These are phyloP conservation scores for Phortica okadai DNA, from an alignment of 2,888 invertebrate species.

Conservation along the genomic window DNA sequence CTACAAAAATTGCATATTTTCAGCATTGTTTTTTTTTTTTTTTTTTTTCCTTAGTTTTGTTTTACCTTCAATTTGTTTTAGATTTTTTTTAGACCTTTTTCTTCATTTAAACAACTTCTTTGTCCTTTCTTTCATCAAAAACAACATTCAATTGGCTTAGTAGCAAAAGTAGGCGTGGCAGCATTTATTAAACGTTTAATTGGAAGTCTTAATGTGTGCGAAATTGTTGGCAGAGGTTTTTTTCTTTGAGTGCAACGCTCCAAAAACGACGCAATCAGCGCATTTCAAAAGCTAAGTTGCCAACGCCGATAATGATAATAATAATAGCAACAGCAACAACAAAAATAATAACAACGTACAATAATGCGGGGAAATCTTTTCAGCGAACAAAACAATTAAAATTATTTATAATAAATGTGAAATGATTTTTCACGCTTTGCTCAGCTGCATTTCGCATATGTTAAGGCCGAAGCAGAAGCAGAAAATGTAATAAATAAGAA, in stretches of 20 bases:
- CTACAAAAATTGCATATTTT: conserved; percentile 72
- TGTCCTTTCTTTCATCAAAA: no score
- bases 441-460: not conserved
- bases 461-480: not conserved
- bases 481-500: not conserved
- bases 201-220: no score
- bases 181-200: no score
- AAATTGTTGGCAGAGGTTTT: not conserved
- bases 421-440: conserved; percentile 3
- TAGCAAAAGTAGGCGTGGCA: no score
- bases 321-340: not conserved
- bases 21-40: conserved; percentile 54
- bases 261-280: conserved; percentile 7
- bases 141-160: no score
- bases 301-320: not conserved
- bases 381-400: conserved; percentile 3
- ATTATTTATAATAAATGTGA: not conserved
- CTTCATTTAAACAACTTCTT: not conserved
- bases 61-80: not conserved
- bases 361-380: conserved; percentile 1
- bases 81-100: conserved; percentile 16
- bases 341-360: not conserved
- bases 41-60: not conserved
- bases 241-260: conserved; percentile 30
- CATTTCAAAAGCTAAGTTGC: not conserved